phyloP scores from a whole-genome alignment of 2,888 invertebrate genomes.

The Agonopterix alstromeriana region DNA sequence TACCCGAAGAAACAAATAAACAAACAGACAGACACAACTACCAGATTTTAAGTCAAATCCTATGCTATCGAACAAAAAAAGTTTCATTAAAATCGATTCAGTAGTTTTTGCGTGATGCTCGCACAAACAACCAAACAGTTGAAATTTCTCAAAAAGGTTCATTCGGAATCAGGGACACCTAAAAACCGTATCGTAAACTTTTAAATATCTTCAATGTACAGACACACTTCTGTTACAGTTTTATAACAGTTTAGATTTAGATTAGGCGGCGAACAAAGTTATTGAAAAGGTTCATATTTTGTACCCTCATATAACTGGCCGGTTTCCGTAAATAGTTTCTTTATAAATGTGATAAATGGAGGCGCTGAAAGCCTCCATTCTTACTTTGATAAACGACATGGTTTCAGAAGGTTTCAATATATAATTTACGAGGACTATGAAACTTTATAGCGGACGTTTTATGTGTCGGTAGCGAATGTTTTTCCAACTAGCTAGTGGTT shows the following conservation, averaged over 20 bases:
- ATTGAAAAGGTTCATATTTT: not conserved
- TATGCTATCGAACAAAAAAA: too few relatives aligned
- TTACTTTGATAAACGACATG: slow-evolving; percentile 26
- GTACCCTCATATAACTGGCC: not conserved
- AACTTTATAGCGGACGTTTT: slow-evolving; percentile 12
- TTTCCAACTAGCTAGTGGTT: slow-evolving; percentile 2
- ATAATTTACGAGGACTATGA: slow-evolving; percentile 14
- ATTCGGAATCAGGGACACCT: too few relatives aligned
- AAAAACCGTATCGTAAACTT: too few relatives aligned
- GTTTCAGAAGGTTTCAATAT: slow-evolving; percentile 9
- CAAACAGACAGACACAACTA: too few relatives aligned
- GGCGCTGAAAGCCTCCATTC: slow-evolving; percentile 20
- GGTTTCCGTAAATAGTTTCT: slow-evolving; percentile 11
- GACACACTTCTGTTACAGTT: too few relatives aligned
- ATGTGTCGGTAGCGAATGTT: slow-evolving; percentile 5
- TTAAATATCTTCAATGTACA: too few relatives aligned
- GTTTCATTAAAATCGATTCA: too few relatives aligned
- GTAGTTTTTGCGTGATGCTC: too few relatives aligned
- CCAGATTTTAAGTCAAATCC: too few relatives aligned
- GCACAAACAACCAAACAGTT: too few relatives aligned
- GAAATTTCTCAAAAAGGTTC: too few relatives aligned
- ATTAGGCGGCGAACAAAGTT: not conserved
- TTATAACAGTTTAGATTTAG: slow-evolving; percentile 5
- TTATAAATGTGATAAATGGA: slow-evolving; percentile 26
- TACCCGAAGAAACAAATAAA: too few relatives aligned